These are phyloP conservation scores for Halictus quadricinctus DNA, from an alignment of 2,888 invertebrate genomes.

Conservation along the genomic window DNA sequence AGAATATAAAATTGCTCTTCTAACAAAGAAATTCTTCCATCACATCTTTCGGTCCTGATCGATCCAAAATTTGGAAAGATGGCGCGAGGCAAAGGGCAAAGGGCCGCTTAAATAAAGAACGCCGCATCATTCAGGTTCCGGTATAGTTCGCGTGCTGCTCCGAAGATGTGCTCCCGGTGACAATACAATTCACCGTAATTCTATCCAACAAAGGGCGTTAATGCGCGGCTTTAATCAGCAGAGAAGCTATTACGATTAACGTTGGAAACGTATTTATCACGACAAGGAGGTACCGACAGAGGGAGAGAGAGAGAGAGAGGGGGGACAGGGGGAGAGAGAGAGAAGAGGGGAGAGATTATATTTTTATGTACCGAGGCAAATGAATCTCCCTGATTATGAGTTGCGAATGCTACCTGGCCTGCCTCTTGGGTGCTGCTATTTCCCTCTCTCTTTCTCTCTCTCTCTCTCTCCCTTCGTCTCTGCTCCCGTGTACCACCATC, in stretches of 20 bases:
- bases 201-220: slow-evolving; percentile 56
- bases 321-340: background rate
- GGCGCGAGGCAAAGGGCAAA: background rate
- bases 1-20: too few relatives aligned
- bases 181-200: slow-evolving; percentile 45
- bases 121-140: background rate
- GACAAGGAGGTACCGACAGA: slow-evolving; percentile 45
- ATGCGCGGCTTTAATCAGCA: slow-evolving; percentile 66
- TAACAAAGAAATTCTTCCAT: too few relatives aligned
- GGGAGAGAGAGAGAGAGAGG: slow-evolving; percentile 38
- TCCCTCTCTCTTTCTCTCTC: slow-evolving; percentile 28
- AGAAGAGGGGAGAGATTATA: slow-evolving; percentile 66
- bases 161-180: slow-evolving; percentile 8
- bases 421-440: slow-evolving; percentile 38
- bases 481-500: slow-evolving; percentile 54
- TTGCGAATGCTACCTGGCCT: slow-evolving; percentile 64
- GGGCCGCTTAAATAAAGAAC: slow-evolving; percentile 20
- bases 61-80: background rate
- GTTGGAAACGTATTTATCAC: slow-evolving; percentile 63
- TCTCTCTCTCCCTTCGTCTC: slow-evolving; percentile 28
- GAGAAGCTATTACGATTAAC: slow-evolving; percentile 58
- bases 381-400: slow-evolving; percentile 77
- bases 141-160: background rate
- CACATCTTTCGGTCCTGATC: too few relatives aligned
- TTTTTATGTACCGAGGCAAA: slow-evolving; percentile 76